Evolutionary conservation across 1,140 invertebrate species (phyloP).

Genomic region (Eciton burchellii): DNA sequence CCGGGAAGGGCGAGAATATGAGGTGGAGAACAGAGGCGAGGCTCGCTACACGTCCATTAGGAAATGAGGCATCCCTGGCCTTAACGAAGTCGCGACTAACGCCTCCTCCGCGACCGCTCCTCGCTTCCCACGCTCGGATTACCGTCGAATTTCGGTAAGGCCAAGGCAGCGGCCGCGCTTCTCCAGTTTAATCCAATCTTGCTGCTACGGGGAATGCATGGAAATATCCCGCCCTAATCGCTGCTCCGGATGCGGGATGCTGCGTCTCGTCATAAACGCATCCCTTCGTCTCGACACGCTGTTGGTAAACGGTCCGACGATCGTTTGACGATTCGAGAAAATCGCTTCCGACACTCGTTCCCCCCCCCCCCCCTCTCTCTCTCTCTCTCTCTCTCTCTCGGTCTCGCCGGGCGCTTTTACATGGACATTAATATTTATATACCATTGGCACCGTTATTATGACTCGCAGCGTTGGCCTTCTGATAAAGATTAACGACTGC

Average conservation of each 20-base stretch:
- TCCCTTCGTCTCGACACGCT: no score
- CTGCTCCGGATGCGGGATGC: background rate
- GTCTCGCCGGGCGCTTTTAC: background rate
- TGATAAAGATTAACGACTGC: conserved; percentile 55
- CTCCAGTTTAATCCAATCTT: conserved; percentile 4
- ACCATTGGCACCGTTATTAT: conserved; percentile 26
- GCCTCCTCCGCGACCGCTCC: conserved; percentile 30
- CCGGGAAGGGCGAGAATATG: conserved; percentile 3
- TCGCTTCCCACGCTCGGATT: conserved; percentile 36
- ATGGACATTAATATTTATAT: conserved; percentile 37
- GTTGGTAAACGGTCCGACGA: no score
- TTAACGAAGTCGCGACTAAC: conserved; percentile 58
- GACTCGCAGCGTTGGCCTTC: conserved; percentile 10
- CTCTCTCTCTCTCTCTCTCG: conserved; percentile 18
- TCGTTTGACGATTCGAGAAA: no score
- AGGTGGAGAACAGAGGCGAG: background rate
- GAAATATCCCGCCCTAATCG: conserved; percentile 29
- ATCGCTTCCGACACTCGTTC: no score
- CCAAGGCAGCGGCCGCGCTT: no score
- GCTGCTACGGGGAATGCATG: background rate
- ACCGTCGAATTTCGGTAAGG: conserved; percentile 49
- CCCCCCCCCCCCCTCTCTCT: no score
- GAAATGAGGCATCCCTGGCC: conserved; percentile 54
- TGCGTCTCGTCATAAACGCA: no score
- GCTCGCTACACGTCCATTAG: conserved; percentile 50